Percentiles rank a stretch among this genome's conserved stretches.
Conservation (phyloP, 2,113 vertebrate species). For the Leptodactylus fuscus region DNA sequence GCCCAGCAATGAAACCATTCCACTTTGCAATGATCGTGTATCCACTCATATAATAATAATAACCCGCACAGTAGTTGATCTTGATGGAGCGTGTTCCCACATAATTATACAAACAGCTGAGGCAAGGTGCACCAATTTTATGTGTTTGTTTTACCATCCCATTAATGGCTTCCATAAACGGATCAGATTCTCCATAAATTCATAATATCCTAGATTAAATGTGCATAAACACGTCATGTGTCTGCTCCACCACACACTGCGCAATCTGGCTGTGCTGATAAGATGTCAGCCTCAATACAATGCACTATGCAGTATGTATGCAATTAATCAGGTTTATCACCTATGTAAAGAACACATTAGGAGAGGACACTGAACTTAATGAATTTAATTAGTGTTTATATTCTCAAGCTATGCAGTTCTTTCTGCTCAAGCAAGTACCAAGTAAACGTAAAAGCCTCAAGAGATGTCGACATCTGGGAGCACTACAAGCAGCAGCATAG, state of each 20-base stretch:
- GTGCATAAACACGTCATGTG: conserved; percentile 41
- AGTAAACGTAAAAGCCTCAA: not conserved
- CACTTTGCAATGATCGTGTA: not conserved
- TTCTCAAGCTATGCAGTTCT: conserved; percentile 1
- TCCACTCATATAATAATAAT: conserved; percentile 17
- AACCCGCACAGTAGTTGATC: conserved; percentile 2
- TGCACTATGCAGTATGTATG: conserved; percentile 17
- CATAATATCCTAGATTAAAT: conserved; percentile 44
- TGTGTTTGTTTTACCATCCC: conserved; percentile 46
- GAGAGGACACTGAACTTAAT: conserved; percentile 34
- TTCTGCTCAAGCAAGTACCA: conserved; percentile 11
- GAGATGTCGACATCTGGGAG: too few relatives aligned
- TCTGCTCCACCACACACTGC: conserved; percentile 20
- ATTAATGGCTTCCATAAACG: conserved; percentile 44
- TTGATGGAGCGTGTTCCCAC: conserved; percentile 17
- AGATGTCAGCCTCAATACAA: conserved; percentile 14
- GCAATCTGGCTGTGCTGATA: conserved; percentile 40
- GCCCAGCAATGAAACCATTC: not conserved
- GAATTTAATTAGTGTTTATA: conserved; percentile 35
- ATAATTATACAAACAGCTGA: conserved; percentile 54
- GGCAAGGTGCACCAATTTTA: conserved; percentile 43
- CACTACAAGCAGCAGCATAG: not conserved
- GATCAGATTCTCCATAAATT: conserved; percentile 54
- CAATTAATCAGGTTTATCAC: conserved; percentile 46
- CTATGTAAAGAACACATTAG: conserved; percentile 44